Evolutionary conservation across 2,113 vertebrate species (phyloP).

Genomic region (Perccottus glenii): DNA sequence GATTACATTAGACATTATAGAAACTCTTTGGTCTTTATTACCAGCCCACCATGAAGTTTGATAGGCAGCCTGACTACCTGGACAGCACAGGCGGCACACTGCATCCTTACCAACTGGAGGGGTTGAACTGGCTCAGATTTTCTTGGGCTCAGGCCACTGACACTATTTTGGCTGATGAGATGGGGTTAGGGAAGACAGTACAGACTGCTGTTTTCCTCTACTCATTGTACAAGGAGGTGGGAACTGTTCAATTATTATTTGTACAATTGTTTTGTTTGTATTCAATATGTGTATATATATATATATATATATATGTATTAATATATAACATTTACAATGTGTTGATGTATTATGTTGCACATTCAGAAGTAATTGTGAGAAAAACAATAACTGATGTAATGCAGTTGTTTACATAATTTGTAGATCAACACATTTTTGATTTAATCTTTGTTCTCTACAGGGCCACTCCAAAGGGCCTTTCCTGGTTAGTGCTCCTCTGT

Average conservation of each 20-base stretch:
- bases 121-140: slow-evolving; percentile 96
- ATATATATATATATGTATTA: too few relatives aligned
- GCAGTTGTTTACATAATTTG: background rate
- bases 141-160: slow-evolving; percentile 98
- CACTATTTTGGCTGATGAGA: slow-evolving; percentile 97
- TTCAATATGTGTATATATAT: too few relatives aligned
- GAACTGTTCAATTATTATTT: background rate
- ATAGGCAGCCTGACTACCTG: slow-evolving; percentile 92
- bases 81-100: slow-evolving; percentile 91
- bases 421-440: background rate
- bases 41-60: slow-evolving; percentile 96
- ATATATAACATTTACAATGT: slow-evolving; percentile 29
- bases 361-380: slow-evolving; percentile 42
- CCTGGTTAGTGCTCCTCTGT: slow-evolving; percentile 94
- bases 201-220: slow-evolving; percentile 97
- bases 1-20: too few relatives aligned
- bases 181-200: slow-evolving; percentile 97
- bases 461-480: slow-evolving; percentile 98
- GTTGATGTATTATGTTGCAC: slow-evolving; percentile 38
- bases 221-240: slow-evolving; percentile 96
- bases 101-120: slow-evolving; percentile 97
- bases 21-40: slow-evolving; percentile 25
- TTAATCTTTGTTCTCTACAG: slow-evolving; percentile 61
- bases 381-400: too few relatives aligned
- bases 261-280: slow-evolving; percentile 41